phyloP scores from a whole-genome alignment of 2,113 vertebrate species.

The Pheucticus melanocephalus region DNA sequence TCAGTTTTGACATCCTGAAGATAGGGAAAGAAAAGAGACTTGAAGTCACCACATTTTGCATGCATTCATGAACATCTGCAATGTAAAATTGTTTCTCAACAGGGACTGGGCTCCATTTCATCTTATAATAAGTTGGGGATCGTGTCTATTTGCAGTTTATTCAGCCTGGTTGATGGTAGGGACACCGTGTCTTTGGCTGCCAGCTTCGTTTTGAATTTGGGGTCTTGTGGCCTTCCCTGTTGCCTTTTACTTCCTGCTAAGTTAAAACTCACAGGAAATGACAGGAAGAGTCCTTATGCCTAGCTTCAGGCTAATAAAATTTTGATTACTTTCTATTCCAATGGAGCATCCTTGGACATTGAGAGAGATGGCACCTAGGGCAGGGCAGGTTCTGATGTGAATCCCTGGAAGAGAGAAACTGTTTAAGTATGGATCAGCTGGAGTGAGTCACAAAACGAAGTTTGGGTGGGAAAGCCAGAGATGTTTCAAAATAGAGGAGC shows the following conservation, averaged over 20 bases:
- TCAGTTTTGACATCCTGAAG: conserved; percentile 28
- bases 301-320: not conserved
- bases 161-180: not conserved
- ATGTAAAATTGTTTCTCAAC: conserved; percentile 40
- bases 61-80: conserved; percentile 42
- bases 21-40: not conserved
- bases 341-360: not conserved
- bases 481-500: not conserved
- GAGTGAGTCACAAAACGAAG: not conserved
- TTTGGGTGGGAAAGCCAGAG: not conserved
- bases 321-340: not conserved
- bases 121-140: conserved; percentile 6
- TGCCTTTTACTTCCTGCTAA: not conserved
- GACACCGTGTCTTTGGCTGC: not conserved
- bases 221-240: not conserved
- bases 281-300: not conserved
- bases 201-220: not conserved
- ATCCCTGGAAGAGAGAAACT: not conserved
- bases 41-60: conserved; percentile 33
- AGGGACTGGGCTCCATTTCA: conserved; percentile 7
- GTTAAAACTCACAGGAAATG: not conserved
- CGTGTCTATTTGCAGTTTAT: not conserved
- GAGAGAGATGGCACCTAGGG: not conserved
- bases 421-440: not conserved
- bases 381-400: not conserved